Evolutionary conservation across 2,888 invertebrate species (phyloP).

Genomic region (Diadegma fenestrale): DNA sequence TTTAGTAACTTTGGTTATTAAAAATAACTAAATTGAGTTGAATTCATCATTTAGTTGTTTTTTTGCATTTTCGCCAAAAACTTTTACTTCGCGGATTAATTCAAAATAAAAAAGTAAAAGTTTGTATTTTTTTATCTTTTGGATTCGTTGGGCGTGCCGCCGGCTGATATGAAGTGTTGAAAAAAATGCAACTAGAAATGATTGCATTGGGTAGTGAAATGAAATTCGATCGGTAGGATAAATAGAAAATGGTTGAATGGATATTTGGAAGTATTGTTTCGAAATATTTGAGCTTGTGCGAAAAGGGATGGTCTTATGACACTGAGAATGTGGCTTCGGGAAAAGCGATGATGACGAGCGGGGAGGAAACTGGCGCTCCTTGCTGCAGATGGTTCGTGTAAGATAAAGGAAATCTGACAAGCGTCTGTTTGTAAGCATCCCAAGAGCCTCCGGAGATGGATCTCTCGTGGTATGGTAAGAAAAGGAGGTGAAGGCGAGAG

Average conservation of each 20-base stretch:
- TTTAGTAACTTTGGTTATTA: too few species aligned
- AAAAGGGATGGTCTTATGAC: constrained; percentile 62
- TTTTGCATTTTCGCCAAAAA: too few species aligned
- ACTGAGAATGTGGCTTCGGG: constrained; percentile 62
- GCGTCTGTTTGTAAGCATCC: constrained; percentile 83
- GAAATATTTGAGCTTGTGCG: constrained; percentile 14
- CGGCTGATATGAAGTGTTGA: background rate
- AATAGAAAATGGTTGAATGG: background rate
- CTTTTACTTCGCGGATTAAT: too few species aligned
- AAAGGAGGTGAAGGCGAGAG: constrained; percentile 35
- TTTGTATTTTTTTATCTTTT: too few species aligned
- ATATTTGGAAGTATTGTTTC: constrained; percentile 2
- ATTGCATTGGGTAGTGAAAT: background rate
- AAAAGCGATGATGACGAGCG: constrained; percentile 67
- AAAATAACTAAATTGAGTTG: too few species aligned
- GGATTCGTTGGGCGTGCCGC: too few species aligned
- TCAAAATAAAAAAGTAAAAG: too few species aligned
- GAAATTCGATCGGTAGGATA: background rate
- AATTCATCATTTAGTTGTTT: too few species aligned
- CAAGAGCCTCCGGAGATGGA: constrained; percentile 78
- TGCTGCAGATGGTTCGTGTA: constrained; percentile 79
- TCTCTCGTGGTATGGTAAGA: constrained; percentile 49
- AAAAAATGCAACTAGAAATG: background rate
- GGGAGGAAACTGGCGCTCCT: constrained; percentile 45
- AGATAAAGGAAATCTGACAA: constrained; percentile 84